Evolutionary conservation across 23 tunicate genomes (phyloP).

Genomic region (Ciona savignyi): DNA sequence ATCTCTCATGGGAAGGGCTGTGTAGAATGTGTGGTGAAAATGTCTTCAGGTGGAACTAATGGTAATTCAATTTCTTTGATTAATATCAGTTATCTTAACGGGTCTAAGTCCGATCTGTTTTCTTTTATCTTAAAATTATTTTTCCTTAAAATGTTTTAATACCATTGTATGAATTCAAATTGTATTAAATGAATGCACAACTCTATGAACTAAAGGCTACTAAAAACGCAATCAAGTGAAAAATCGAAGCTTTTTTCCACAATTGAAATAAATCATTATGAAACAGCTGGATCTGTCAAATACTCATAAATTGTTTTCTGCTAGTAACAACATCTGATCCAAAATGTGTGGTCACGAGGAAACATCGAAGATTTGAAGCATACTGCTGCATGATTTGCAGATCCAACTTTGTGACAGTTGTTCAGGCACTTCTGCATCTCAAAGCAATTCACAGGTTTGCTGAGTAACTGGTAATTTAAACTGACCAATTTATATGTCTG

Average conservation of each 20-base stretch:
- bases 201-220: too few species aligned
- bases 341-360: conserved; percentile 66
- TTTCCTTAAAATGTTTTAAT: background rate
- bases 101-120: too few species aligned
- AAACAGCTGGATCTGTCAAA: too few species aligned
- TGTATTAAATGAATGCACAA: too few species aligned
- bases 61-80: too few species aligned
- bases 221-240: background rate
- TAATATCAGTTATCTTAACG: too few species aligned
- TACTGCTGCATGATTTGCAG: conserved; percentile 90
- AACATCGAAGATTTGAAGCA: conserved; percentile 89
- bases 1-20: conserved; percentile 84
- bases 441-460: conserved; percentile 92
- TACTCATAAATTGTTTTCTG: too few species aligned
- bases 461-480: too few species aligned
- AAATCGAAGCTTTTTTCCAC: too few species aligned
- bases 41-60: conserved; percentile 1
- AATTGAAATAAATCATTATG: background rate
- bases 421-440: conserved; percentile 78
- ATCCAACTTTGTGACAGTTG: conserved; percentile 75
- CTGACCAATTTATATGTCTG: too few species aligned
- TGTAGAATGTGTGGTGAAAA: conserved; percentile 79
- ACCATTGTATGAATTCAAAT: too few species aligned
- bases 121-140: background rate
- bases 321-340: conserved; percentile 59